These are phyloP conservation scores for Ptilorrhoa leucosticta DNA, from an alignment of 2,113 vertebrate genomes.

Conservation along the genomic window DNA sequence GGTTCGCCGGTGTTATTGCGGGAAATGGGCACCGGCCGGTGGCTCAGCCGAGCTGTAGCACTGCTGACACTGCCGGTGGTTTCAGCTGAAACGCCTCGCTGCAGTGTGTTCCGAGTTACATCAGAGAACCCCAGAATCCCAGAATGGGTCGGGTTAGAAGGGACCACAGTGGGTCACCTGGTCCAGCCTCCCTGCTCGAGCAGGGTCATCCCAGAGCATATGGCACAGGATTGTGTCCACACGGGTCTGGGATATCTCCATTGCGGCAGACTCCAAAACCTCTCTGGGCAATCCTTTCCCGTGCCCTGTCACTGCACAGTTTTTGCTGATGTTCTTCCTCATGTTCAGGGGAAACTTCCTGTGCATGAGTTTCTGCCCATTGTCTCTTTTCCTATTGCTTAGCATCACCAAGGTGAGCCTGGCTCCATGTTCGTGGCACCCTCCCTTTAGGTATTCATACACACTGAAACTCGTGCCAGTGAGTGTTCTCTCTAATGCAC, in stretches of 20 bases:
- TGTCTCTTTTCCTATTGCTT: background rate
- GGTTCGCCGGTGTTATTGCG: background rate
- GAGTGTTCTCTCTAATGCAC: background rate
- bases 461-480: rapidly evolving
- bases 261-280: background rate
- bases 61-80: background rate
- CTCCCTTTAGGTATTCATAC: background rate
- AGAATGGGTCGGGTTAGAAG: too few relatives aligned
- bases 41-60: rapidly evolving
- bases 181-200: background rate
- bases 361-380: background rate
- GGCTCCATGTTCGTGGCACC: background rate
- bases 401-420: background rate
- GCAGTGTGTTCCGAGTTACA: background rate
- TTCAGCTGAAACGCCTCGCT: background rate
- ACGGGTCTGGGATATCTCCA: background rate
- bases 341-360: background rate
- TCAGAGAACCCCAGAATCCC: background rate
- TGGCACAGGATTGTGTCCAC: background rate
- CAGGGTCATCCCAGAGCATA: background rate
- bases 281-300: background rate
- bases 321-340: background rate
- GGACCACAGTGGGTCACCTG: background rate
- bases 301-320: background rate
- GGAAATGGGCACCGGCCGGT: background rate